These are phyloP conservation scores for Pseudorhombus dupliciocellatus DNA, from an alignment of 2,113 vertebrate species.

Conservation along the genomic window DNA sequence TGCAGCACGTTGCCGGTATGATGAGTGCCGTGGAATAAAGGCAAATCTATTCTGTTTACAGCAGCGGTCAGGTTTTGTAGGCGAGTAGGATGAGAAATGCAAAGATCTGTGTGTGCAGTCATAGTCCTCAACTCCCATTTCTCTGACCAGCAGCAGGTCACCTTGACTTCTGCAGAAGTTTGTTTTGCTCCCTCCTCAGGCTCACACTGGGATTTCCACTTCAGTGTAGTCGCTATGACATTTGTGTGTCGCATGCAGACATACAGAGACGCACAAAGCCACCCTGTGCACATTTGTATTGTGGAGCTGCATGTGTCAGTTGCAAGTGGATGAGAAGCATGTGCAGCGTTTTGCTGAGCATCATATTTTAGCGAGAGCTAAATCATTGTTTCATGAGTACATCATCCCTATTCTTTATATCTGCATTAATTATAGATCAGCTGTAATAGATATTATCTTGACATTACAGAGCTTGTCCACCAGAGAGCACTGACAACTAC, in stretches of 20 bases:
- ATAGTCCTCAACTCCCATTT: constrained; percentile 24
- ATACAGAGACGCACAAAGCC: neutral
- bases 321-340: neutral
- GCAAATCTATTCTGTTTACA: neutral
- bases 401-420: neutral
- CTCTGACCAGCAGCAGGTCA: constrained; percentile 44
- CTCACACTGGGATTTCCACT: neutral
- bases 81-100: constrained; percentile 16
- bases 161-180: constrained; percentile 48
- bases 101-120: constrained; percentile 12
- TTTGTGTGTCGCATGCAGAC: constrained; percentile 12
- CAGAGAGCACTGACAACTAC: constrained; percentile 30
- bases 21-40: neutral
- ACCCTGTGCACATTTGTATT: neutral
- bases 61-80: constrained; percentile 17
- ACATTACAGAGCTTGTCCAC: constrained; percentile 34
- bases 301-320: neutral
- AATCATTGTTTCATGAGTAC: neutral
- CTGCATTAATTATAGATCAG: neutral
- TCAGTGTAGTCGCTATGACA: neutral
- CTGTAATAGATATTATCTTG: neutral
- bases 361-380: constrained; percentile 2
- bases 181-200: constrained; percentile 27
- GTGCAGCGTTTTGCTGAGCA: neutral
- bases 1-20: neutral